A percentile compares a stretch with the other conserved stretches of the same genome.
These are phyloP conservation scores for Suncus etruscus DNA, from an alignment of 2,113 vertebrate species.

Conservation along the genomic window DNA sequence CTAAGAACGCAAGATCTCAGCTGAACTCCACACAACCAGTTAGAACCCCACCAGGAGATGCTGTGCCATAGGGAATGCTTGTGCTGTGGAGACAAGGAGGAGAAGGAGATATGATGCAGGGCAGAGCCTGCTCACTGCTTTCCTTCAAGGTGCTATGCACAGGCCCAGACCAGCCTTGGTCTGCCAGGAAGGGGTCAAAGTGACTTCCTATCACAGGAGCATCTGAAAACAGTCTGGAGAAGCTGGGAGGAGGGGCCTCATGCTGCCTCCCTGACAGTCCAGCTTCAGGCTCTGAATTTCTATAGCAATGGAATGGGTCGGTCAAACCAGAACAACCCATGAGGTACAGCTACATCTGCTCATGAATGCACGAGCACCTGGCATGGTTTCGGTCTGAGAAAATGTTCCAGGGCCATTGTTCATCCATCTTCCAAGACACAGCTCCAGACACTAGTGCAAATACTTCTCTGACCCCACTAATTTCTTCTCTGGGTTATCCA, in stretches of 20 bases:
- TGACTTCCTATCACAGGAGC: neutral
- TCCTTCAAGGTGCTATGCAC: too few species aligned
- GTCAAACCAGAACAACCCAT: too few species aligned
- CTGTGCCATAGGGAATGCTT: neutral
- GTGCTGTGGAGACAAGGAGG: neutral
- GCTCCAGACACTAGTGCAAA: neutral
- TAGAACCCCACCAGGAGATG: neutral
- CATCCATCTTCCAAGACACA: neutral
- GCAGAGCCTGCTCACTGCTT: neutral
- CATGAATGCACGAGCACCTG: neutral
- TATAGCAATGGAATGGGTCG: neutral
- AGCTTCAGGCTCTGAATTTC: neutral
- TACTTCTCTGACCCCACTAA: neutral
- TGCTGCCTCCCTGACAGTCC: neutral
- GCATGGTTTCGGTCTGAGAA: neutral
- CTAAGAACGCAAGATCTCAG: neutral
- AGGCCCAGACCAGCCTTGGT: too few species aligned
- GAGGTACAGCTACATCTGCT: too few species aligned
- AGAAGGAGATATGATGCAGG: neutral
- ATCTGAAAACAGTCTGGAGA: neutral
- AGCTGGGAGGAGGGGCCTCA: neutral
- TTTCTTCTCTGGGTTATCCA: neutral
- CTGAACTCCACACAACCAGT: neutral
- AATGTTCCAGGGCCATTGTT: accelerated
- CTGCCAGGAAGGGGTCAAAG: too few species aligned